Conservation (phyloP, 2,888 invertebrate species). For the Rhamphomyia laevipes region DNA sequence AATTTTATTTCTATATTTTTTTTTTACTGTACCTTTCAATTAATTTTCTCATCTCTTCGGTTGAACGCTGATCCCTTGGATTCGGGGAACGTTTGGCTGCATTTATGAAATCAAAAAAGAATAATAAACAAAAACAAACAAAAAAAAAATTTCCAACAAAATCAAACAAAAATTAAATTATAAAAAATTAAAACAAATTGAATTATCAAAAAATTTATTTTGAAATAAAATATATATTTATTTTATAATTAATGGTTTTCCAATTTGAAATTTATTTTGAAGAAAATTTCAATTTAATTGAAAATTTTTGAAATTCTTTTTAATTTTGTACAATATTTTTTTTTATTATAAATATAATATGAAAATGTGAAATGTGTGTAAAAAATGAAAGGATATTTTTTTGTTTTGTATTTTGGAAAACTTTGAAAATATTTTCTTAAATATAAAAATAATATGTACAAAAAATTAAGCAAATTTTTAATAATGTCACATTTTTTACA, state of each 20-base stretch:
- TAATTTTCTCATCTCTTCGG: conserved; percentile 94
- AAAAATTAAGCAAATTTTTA: too few relatives aligned
- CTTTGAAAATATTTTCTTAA: too few relatives aligned
- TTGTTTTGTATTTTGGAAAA: too few relatives aligned
- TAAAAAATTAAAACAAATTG: too few relatives aligned
- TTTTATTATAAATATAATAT: conserved; percentile 4
- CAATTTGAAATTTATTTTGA: background rate
- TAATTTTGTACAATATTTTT: conserved; percentile 6
- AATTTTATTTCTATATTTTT: conserved; percentile 2
- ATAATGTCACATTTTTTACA: too few relatives aligned
- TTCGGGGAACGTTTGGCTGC: conserved; percentile 53
- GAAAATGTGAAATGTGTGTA: conserved; percentile 3
- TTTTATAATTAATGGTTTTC: background rate
- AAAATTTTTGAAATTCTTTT: too few relatives aligned
- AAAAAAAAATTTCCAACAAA: conserved; percentile 16
- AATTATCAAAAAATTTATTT: background rate
- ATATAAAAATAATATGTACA: too few relatives aligned
- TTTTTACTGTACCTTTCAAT: conserved; percentile 79
- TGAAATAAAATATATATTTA: background rate
- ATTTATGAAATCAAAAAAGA: conserved; percentile 21
- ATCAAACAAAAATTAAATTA: too few relatives aligned
- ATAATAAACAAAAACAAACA: conserved; percentile 19
- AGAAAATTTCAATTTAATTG: conserved; percentile 8
- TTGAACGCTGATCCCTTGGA: conserved; percentile 84
- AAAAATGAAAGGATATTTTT: conserved; percentile 1